These are phyloP conservation scores for Synanceia verrucosa DNA, from an alignment of 2,797 vertebrate genomes.

Conservation along the genomic window DNA sequence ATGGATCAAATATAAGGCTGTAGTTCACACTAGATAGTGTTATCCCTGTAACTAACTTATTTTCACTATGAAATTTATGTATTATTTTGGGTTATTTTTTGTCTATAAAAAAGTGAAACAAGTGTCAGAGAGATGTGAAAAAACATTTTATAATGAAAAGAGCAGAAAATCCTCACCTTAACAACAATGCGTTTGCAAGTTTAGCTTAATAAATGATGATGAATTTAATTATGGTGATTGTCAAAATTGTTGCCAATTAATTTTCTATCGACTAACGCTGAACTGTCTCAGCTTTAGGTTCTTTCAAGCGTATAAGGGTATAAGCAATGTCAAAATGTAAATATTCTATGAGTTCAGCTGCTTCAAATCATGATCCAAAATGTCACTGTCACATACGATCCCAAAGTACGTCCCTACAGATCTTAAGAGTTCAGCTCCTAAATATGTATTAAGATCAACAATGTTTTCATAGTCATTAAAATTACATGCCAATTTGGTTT, in stretches of 20 bases:
- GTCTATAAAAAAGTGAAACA: neutral
- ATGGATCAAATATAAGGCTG: neutral
- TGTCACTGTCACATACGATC: too few species aligned
- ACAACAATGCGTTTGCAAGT: too few species aligned
- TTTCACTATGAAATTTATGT: neutral
- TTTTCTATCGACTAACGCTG: neutral
- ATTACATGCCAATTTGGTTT: too few species aligned
- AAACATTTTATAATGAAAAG: fast-evolving
- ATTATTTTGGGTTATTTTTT: neutral
- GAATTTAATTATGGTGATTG: neutral
- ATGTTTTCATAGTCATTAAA: too few species aligned
- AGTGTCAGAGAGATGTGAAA: neutral
- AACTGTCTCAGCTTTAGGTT: neutral
- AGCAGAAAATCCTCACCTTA: neutral
- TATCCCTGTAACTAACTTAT: neutral
- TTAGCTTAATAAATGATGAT: too few species aligned
- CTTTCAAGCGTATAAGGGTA: neutral
- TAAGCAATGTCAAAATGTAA: neutral
- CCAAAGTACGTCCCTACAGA: too few species aligned
- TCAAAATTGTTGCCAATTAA: neutral
- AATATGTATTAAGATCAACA: too few species aligned
- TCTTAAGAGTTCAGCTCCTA: too few species aligned
- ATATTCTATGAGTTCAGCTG: neutral
- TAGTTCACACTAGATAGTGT: neutral
- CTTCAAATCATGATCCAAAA: too few species aligned